Percentiles rank a stretch among this genome's conserved stretches.
Evolutionary conservation across 2,888 invertebrate genomes (phyloP).

Genomic region (Eretmocerus hayati): DNA sequence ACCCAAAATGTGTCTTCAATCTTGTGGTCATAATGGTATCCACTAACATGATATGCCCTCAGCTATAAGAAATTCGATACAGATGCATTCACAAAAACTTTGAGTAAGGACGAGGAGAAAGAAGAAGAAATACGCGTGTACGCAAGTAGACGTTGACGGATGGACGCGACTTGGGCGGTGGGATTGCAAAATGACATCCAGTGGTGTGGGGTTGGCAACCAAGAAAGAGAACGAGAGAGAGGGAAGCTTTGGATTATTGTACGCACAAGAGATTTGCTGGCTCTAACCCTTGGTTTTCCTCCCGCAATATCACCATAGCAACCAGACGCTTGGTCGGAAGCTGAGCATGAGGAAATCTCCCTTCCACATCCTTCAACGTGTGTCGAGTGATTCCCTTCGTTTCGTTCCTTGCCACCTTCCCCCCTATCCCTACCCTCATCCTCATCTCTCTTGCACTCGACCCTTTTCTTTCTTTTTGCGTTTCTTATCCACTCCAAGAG

Average conservation of each 20-base stretch:
- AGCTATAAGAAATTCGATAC: too few species aligned
- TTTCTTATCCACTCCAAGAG: too few species aligned
- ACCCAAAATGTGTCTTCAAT: too few species aligned
- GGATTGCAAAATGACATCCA: conserved; percentile 36
- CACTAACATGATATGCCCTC: too few species aligned
- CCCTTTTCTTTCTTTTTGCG: conserved; percentile 11
- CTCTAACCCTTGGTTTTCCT: conserved; percentile 38
- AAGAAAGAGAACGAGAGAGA: not conserved
- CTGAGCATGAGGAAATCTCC: conserved; percentile 32
- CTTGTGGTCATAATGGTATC: too few species aligned
- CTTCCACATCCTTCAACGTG: conserved; percentile 29
- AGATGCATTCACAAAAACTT: too few species aligned
- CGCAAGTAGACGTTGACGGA: conserved; percentile 12
- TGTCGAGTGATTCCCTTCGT: conserved; percentile 37
- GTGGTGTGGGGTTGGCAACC: conserved; percentile 19
- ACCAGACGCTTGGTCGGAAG: conserved; percentile 28
- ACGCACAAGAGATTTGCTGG: conserved; percentile 42
- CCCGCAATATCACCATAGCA: conserved; percentile 38
- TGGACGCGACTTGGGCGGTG: conserved; percentile 5
- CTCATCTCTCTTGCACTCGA: conserved; percentile 13
- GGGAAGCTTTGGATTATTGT: conserved; percentile 36
- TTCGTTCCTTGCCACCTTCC: conserved; percentile 10
- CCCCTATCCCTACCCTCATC: conserved; percentile 4
- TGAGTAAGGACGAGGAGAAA: not conserved
- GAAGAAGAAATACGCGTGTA: not conserved